phyloP scores from a whole-genome alignment of 2,113 vertebrate species.

The Triplophysa siluroides region DNA sequence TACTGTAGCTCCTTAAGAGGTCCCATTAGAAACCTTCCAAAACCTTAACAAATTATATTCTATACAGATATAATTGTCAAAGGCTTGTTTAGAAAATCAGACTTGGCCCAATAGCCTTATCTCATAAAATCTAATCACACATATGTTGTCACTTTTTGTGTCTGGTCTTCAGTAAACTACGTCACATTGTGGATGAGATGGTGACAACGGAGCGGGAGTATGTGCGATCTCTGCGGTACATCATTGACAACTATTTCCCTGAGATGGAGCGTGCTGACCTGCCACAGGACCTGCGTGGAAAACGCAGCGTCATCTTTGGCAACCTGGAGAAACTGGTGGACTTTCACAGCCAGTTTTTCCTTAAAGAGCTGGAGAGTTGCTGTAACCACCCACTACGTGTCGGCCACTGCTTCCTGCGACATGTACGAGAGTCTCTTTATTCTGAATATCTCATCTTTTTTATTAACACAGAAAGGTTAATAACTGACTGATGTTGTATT shows the following conservation, averaged over 20 bases:
- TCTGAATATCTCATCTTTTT: not conserved
- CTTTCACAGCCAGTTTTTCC: constrained; percentile 94
- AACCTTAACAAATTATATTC: too few relatives aligned
- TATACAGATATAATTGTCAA: too few relatives aligned
- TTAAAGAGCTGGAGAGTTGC: constrained; percentile 91
- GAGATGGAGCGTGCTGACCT: constrained; percentile 91
- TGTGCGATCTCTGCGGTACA: constrained; percentile 87
- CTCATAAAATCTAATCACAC: not conserved
- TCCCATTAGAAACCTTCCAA: too few relatives aligned
- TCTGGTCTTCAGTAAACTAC: constrained; percentile 75
- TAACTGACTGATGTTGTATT: too few relatives aligned
- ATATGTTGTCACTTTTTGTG: not conserved
- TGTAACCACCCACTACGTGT: constrained; percentile 88
- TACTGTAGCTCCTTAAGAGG: too few relatives aligned
- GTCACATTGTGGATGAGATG: constrained; percentile 92
- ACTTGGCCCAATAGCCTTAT: not conserved
- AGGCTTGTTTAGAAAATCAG: too few relatives aligned
- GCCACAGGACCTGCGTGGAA: constrained; percentile 91
- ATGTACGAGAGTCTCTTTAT: constrained; percentile 74
- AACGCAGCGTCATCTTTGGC: constrained; percentile 88
- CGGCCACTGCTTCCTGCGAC: constrained; percentile 91
- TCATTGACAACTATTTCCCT: constrained; percentile 89
- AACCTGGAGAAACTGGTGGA: constrained; percentile 94
- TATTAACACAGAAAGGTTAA: not conserved
- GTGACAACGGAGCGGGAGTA: constrained; percentile 91